Base-by-base conservation (phyloP, 2,797 vertebrate species). In the Botia kubotai region DNA sequence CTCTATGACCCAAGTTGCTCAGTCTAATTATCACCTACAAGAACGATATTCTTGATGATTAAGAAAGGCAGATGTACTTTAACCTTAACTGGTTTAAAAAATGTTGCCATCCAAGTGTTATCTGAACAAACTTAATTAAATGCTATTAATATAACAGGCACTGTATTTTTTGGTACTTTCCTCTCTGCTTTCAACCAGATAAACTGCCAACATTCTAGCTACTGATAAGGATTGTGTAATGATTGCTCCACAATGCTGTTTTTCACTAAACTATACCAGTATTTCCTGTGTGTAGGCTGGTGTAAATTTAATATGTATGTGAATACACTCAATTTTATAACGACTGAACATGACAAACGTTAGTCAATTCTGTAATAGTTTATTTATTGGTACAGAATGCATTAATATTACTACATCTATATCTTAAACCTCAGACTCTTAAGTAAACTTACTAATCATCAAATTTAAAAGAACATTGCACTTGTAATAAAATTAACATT, bases 91-190 rank as follows among this genome's bases (percentile, higher is more conserved):
- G 39, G 10, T 33, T 13, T 46, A 11, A 46, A 7, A 62, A 29
- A 63, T 13, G 0, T 4, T 2, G 0, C 3, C 16, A 0, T 26
- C 13, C 13, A 21, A 29, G 14, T 71, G 26, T 68, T 6, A 26
- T 7, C 36, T 1, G 7, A 36, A 69, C 19, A 10, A 78, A 8
- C 43, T 46, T 46, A 29, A 16, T 67, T 16, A 36, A 52, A 23
- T 23, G 2, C 46, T 29, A 57, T 21, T 1, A 33, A 33, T 17
- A 17, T 8, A 26, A 43, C 1, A 6, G n/a, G 2, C 48, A 43
- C 11, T 60, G 73, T 46, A 11, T 46, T 75, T 48, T 71, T 16
- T 50, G 82, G 82, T 79, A 72, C 75, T 86, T 86, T 79, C 75
- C 84, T 72, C 21, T 23, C 21, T 2, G 48, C 53, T 50, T 23